phyloP scores from a whole-genome alignment of 1,140 invertebrate species.

The Cepaea nemoralis region DNA sequence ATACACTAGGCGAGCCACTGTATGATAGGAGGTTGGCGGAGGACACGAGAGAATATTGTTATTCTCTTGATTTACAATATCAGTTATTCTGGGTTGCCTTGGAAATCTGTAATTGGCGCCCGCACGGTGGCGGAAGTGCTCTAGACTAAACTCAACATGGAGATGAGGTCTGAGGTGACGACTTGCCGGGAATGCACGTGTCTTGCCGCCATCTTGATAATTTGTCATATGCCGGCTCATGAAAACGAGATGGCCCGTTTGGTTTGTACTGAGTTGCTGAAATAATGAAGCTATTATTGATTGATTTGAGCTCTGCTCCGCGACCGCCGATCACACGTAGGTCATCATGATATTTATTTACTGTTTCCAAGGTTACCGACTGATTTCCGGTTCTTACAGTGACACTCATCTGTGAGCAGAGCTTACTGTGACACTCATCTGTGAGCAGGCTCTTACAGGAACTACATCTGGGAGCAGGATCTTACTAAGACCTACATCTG shows the following conservation, averaged over 20 bases:
- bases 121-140: neutral
- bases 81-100: neutral
- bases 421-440: too few species aligned
- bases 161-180: neutral
- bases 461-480: too few species aligned
- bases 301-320: neutral
- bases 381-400: too few species aligned
- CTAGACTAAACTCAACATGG: neutral
- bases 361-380: too few species aligned
- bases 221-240: neutral
- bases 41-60: neutral
- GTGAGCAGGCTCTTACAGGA: too few species aligned
- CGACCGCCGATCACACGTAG: neutral
- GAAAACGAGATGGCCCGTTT: neutral
- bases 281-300: neutral
- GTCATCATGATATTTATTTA: neutral
- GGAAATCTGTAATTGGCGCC: conserved; percentile 3
- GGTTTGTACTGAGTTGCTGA: neutral
- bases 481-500: too few species aligned
- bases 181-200: neutral
- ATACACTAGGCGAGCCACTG: neutral
- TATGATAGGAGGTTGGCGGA: neutral
- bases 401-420: too few species aligned
- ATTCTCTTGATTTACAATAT: neutral
- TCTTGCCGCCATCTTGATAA: neutral